Base-by-base conservation (phyloP, 1,140 invertebrate genomes). In the Atopsyche davidsoni region DNA sequence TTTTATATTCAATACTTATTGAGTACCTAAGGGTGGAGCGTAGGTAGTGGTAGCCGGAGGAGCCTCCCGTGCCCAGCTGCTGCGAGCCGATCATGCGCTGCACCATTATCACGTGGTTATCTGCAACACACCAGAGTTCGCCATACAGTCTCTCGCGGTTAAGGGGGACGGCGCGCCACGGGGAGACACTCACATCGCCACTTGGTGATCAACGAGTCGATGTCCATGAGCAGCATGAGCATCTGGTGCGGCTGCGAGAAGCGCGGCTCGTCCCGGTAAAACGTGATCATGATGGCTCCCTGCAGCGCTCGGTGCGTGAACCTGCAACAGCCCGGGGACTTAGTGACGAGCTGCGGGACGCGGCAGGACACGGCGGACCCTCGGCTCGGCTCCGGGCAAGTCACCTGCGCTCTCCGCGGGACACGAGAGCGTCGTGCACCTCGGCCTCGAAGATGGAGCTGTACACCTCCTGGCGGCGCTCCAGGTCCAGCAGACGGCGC, bases 21-120 rank as follows among this genome's bases (percentile, higher is more conserved):
- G n/a, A n/a, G n/a, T n/a, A 96, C 92, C 92, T 96, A 42, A 98
- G 76, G 9, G 96, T 99, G n/a, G 94, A 95, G 48, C 95, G 79
- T 3, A 99, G 76, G 71, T 99, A 99, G 61, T 98, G 92, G 75
- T 99, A 98, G 4, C 96, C 96, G 1, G 93, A 95, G 25, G 95
- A 98, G 4, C 96, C 96, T 24, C 96, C 96, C 0, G 96, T 98
- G 22, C 96, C 96, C 1, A 96, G 67, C 63, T 94, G 92, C 64
- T 95, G 92, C 2, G 91, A 94, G 4, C 96, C 96, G 58, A 99
- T 93, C 95, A 99, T 98, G 64, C 96, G 79, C 69, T 98, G 95
- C n/a, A 98, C 96, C 85, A 99, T 89, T 57, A 96, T 83, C 16
- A 98, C 89, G 65, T 99, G 96, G 72, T 98, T 98, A 70, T 97